These are phyloP conservation scores for Copidosoma aretas DNA, from an alignment of 2,888 invertebrate species.

Conservation along the genomic window DNA sequence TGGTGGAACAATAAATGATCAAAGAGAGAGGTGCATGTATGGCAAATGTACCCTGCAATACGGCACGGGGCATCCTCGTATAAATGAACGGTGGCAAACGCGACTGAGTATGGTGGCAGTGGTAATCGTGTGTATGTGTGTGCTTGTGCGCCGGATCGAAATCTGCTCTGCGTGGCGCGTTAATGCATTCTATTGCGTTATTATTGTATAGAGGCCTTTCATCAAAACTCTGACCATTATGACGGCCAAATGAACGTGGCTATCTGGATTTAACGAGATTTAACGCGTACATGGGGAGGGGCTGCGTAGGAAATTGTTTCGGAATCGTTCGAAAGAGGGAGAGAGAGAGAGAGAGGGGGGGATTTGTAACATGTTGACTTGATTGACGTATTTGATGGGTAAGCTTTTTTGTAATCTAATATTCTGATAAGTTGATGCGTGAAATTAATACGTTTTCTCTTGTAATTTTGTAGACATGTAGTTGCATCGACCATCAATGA, in stretches of 20 bases:
- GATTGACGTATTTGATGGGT: constrained; percentile 5
- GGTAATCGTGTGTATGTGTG: too few relatives aligned
- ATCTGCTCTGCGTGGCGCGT: constrained; percentile 35
- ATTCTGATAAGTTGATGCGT: too few relatives aligned
- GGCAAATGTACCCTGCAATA: too few relatives aligned
- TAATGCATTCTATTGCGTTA: constrained; percentile 14
- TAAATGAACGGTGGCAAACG: too few relatives aligned
- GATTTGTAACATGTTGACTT: neutral
- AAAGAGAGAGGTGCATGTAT: constrained; percentile 26
- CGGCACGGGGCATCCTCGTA: too few relatives aligned
- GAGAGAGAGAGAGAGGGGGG: too few relatives aligned
- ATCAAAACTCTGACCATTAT: constrained; percentile 15
- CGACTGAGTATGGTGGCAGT: too few relatives aligned
- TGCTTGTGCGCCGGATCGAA: too few relatives aligned
- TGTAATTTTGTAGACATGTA: too few relatives aligned
- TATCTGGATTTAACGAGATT: constrained; percentile 6
- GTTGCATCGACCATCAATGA: too few relatives aligned
- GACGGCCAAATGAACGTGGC: neutral
- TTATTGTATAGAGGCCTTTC: constrained; percentile 7
- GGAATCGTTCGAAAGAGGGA: neutral
- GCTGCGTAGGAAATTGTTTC: constrained; percentile 1
- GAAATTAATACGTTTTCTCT: too few relatives aligned
- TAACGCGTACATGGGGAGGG: neutral
- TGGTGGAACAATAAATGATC: constrained; percentile 25
- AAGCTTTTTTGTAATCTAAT: too few relatives aligned